Evolutionary conservation across 2,113 vertebrate genomes (phyloP).

Genomic region (Oceanodroma tethys): DNA sequence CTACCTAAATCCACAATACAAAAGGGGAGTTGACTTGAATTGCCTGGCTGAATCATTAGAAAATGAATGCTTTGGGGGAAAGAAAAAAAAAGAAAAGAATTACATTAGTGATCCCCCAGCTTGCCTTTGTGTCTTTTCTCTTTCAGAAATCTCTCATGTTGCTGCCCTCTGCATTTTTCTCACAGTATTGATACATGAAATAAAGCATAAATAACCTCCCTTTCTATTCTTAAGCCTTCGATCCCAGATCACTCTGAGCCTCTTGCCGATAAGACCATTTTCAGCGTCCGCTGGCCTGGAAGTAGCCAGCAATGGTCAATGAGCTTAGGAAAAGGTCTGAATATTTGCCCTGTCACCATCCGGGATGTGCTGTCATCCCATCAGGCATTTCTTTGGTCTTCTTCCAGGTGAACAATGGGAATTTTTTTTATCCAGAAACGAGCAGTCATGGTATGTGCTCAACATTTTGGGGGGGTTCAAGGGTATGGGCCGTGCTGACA

Average conservation of each 20-base stretch:
- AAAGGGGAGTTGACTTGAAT: conserved; percentile 49
- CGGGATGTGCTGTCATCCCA: not conserved
- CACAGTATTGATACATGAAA: conserved; percentile 39
- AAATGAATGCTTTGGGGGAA: not conserved
- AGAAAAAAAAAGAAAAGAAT: not conserved
- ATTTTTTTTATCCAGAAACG: not conserved
- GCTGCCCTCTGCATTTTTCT: conserved; percentile 48
- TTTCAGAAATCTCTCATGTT: conserved; percentile 42
- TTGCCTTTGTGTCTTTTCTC: conserved; percentile 38
- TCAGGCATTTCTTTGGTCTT: not conserved
- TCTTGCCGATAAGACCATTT: conserved; percentile 5
- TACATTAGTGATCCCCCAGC: not conserved
- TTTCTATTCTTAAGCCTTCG: conserved; percentile 55
- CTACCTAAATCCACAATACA: conserved; percentile 16
- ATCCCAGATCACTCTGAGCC: not conserved
- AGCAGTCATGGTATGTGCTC: not conserved
- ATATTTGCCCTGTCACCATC: conserved; percentile 16
- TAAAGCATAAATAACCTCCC: conserved; percentile 47
- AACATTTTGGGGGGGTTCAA: not conserved
- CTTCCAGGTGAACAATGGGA: not conserved
- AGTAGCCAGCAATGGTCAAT: not conserved
- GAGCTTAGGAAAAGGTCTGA: not conserved
- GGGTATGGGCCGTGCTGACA: rapidly evolving
- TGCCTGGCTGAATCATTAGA: conserved; percentile 44
- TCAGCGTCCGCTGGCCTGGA: not conserved